These are phyloP conservation scores for Crotalus tigris DNA, from an alignment of 2,113 vertebrate genomes.

Conservation along the genomic window DNA sequence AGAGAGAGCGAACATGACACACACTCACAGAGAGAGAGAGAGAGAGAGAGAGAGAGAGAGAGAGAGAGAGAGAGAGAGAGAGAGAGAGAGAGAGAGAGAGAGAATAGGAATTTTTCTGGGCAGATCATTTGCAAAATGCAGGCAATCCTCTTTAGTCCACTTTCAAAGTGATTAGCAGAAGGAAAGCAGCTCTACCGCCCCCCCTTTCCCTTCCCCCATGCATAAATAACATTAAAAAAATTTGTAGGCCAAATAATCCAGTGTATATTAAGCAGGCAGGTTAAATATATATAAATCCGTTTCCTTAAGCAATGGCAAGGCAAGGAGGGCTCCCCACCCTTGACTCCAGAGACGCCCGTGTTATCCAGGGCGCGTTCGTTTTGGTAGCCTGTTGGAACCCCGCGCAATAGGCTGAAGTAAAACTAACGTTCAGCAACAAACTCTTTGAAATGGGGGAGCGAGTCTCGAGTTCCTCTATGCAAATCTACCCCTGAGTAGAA, in stretches of 20 bases:
- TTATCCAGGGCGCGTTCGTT: background rate
- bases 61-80: background rate
- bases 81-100: background rate
- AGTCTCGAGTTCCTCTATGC: background rate
- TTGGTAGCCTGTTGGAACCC: background rate
- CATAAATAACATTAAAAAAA: background rate
- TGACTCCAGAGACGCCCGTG: background rate
- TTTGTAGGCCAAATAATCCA: background rate
- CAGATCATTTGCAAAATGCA: background rate
- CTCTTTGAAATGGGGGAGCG: background rate
- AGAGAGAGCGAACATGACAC: background rate
- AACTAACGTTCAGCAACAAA: background rate
- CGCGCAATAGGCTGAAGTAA: background rate
- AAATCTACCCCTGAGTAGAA: background rate
- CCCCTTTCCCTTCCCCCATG: background rate
- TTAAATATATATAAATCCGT: background rate
- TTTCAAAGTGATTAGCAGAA: background rate
- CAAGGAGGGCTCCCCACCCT: background rate
- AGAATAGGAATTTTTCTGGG: background rate
- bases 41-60: background rate
- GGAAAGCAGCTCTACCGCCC: background rate
- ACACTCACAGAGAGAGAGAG: background rate
- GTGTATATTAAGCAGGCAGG: background rate
- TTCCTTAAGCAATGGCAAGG: background rate
- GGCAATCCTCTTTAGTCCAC: background rate